Conservation (phyloP, 2,113 vertebrate genomes). For the Triplophysa siluroides region DNA sequence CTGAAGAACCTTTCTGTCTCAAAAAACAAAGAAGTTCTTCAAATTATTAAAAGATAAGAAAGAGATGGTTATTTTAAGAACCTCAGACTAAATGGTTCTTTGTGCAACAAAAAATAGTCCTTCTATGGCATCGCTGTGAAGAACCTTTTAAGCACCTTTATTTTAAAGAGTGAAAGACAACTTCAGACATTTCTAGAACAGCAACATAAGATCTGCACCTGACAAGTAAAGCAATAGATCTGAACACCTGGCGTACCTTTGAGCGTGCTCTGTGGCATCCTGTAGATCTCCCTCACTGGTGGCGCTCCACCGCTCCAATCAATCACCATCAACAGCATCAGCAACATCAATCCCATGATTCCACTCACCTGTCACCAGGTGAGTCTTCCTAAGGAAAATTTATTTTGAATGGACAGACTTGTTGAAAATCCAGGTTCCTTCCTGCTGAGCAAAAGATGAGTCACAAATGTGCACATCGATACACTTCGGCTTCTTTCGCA, state of each 20-base stretch:
- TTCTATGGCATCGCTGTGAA: too few relatives aligned
- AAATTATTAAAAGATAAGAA: too few relatives aligned
- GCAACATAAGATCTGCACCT: too few relatives aligned
- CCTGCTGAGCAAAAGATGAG: background rate
- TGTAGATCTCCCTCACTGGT: conserved; percentile 78
- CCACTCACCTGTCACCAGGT: conserved; percentile 38
- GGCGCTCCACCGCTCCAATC: conserved; percentile 70
- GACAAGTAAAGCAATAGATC: background rate
- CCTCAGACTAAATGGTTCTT: too few relatives aligned
- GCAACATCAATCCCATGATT: conserved; percentile 65
- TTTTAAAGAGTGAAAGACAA: too few relatives aligned
- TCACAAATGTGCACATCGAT: background rate
- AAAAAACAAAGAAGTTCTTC: too few relatives aligned
- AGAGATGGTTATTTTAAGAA: too few relatives aligned
- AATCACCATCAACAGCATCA: conserved; percentile 69
- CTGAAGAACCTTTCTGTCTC: too few relatives aligned
- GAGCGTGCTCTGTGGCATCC: conserved; percentile 79
- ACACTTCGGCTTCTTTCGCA: background rate
- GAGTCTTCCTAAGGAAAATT: conserved; percentile 41
- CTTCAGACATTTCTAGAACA: too few relatives aligned
- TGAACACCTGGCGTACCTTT: conserved; percentile 77
- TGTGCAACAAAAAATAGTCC: too few relatives aligned
- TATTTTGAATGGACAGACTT: background rate
- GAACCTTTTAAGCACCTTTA: background rate
- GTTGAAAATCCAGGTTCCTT: background rate